Evolutionary conservation across 2,113 vertebrate species (phyloP).

Genomic region (Bungarus multicinctus): DNA sequence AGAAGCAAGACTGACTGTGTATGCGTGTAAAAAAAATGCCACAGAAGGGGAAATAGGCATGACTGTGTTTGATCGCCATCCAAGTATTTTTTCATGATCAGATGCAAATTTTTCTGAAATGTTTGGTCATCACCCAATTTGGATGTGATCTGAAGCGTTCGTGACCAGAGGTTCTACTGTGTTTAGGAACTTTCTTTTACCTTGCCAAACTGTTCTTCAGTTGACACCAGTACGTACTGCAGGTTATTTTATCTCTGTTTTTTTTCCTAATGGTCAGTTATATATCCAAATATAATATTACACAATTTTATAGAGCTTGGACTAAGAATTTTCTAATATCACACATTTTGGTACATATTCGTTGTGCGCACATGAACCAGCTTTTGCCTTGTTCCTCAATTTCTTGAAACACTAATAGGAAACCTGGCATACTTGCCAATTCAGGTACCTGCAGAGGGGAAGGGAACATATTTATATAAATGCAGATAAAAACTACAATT

Average conservation of each 20-base stretch:
- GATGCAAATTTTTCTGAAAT: too few species aligned
- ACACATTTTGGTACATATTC: neutral
- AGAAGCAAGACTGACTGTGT: too few species aligned
- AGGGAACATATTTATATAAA: neutral
- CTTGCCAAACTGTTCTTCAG: neutral
- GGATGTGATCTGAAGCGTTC: too few species aligned
- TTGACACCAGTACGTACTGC: neutral
- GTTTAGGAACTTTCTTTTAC: neutral
- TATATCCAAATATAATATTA: neutral
- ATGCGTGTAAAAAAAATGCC: too few species aligned
- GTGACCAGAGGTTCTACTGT: too few species aligned
- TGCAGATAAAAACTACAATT: neutral
- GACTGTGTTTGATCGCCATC: too few species aligned
- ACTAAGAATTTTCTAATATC: neutral
- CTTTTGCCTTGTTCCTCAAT: neutral
- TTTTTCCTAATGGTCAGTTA: neutral
- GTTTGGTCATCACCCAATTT: too few species aligned
- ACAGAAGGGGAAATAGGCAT: too few species aligned
- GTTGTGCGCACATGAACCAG: neutral
- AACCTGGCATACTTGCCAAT: neutral
- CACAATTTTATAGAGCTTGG: neutral
- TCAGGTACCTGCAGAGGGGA: neutral
- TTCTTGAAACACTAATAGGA: neutral
- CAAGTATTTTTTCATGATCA: too few species aligned
- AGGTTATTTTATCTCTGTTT: neutral